Evolutionary conservation across 2,113 vertebrate species (phyloP).

Genomic region (Zosterops lateralis): DNA sequence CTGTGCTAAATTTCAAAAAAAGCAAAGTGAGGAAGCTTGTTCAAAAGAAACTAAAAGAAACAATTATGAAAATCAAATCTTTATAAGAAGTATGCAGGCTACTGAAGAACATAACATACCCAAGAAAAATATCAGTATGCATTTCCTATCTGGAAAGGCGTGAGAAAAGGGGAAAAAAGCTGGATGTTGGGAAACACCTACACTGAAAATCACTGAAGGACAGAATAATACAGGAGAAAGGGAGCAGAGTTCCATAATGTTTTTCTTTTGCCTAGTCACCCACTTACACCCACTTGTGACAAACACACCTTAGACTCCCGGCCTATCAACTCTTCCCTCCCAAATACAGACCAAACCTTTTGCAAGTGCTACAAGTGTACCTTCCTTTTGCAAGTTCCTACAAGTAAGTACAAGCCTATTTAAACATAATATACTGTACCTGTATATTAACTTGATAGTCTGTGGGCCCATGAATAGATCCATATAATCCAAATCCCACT

Average conservation of each 20-base stretch:
- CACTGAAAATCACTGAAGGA: neutral
- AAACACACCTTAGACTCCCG: neutral
- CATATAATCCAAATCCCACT: constrained; percentile 93
- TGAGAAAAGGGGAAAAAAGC: neutral
- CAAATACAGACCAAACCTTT: neutral
- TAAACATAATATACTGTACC: constrained; percentile 70
- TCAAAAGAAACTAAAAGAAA: neutral
- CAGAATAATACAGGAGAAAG: neutral
- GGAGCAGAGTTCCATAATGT: neutral
- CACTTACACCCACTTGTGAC: neutral
- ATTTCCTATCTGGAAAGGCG: neutral
- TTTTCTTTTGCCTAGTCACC: neutral
- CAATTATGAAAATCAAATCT: neutral
- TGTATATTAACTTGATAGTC: constrained; percentile 97
- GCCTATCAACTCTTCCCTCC: neutral
- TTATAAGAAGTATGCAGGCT: neutral
- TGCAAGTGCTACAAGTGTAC: neutral
- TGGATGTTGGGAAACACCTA: neutral
- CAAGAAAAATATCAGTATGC: neutral
- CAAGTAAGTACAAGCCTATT: neutral
- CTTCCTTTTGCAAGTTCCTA: neutral
- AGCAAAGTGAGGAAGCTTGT: neutral
- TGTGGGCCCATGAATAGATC: constrained; percentile 93
- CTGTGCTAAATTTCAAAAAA: neutral
- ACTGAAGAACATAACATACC: neutral